Evolutionary conservation across 2,113 vertebrate genomes (phyloP).

Genomic region (Scomber scombrus): DNA sequence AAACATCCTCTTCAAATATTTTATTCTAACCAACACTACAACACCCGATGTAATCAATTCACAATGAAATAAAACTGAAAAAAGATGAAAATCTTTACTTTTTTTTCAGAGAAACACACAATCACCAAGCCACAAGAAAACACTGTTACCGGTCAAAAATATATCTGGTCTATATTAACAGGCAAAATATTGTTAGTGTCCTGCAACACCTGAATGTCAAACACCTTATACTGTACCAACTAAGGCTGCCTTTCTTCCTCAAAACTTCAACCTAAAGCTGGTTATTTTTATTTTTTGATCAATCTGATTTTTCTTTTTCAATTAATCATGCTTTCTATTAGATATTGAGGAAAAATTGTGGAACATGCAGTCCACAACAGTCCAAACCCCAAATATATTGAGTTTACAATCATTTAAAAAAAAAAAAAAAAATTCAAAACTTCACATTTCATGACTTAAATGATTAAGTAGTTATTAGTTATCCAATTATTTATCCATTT

Average conservation of each 20-base stretch:
- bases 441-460: no score
- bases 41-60: neutral
- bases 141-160: neutral
- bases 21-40: neutral
- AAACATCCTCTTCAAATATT: neutral
- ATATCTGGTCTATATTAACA: neutral
- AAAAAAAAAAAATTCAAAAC: no score
- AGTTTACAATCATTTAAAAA: no score
- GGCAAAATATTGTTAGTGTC: neutral
- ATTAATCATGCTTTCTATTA: neutral
- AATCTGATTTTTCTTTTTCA: neutral
- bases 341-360: neutral
- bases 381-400: neutral
- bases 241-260: neutral
- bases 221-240: neutral
- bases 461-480: no score
- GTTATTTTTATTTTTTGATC: neutral
- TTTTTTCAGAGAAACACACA: neutral
- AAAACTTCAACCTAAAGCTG: neutral
- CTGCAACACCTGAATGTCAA: neutral
- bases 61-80: neutral
- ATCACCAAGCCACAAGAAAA: neutral
- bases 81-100: neutral
- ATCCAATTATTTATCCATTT: no score
- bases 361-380: no score